Conservation (phyloP, 2,888 invertebrate genomes). For the Drosophila setosimentum region DNA sequence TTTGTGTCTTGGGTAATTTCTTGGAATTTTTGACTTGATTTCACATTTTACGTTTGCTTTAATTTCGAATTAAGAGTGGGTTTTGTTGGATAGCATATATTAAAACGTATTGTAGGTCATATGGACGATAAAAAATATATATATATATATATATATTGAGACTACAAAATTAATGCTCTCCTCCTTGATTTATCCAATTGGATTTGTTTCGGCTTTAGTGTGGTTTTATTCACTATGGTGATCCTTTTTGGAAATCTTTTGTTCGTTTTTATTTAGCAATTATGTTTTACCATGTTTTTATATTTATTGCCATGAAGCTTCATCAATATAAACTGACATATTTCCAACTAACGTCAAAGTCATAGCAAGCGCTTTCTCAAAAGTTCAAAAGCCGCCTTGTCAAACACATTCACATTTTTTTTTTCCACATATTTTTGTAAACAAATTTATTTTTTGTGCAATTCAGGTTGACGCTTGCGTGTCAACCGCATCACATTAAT, state of each 20-base stretch:
- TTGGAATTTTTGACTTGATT: slow-evolving; percentile 38
- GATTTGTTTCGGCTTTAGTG: no score
- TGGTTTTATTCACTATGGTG: neutral
- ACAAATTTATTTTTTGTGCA: slow-evolving; percentile 3
- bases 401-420: slow-evolving; percentile 2
- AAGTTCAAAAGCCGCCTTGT: slow-evolving; percentile 1
- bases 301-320: slow-evolving; percentile 1
- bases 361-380: slow-evolving; percentile 1
- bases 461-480: slow-evolving; percentile 29
- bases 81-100: neutral
- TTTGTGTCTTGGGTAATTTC: slow-evolving; percentile 45
- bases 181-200: no score
- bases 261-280: neutral
- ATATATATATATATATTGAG: no score
- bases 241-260: neutral
- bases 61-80: neutral
- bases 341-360: neutral
- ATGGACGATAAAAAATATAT: neutral
- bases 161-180: neutral
- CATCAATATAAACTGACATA: slow-evolving; percentile 6
- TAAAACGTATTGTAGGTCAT: neutral
- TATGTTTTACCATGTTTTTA: neutral
- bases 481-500: slow-evolving; percentile 34
- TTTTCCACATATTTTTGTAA: slow-evolving; percentile 3
- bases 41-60: slow-evolving; percentile 32